Evolutionary conservation across 2,797 vertebrate species (phyloP).

Genomic region (Sebastes hopkinsi): DNA sequence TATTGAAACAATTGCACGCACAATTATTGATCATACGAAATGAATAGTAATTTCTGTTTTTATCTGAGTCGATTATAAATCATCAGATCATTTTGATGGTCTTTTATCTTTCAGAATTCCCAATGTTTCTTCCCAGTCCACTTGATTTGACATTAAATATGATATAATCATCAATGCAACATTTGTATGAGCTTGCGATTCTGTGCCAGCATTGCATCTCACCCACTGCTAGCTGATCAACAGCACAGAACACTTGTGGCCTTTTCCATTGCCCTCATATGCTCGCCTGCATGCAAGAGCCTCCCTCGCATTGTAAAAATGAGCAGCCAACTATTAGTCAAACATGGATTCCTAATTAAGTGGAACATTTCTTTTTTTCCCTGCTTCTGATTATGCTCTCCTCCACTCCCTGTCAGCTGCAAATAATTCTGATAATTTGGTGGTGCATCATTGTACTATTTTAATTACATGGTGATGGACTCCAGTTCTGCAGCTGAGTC

Average conservation of each 20-base stretch:
- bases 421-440: slow-evolving; percentile 79
- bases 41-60: neutral
- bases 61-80: neutral
- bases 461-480: slow-evolving; percentile 75
- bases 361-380: slow-evolving; percentile 68
- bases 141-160: neutral
- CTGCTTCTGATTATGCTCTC: slow-evolving; percentile 70
- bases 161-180: neutral
- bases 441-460: slow-evolving; percentile 67
- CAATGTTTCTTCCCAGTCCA: neutral
- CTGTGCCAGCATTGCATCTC: neutral
- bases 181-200: neutral
- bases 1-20: neutral
- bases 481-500: slow-evolving; percentile 71
- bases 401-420: slow-evolving; percentile 69
- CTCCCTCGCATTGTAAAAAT: slow-evolving; percentile 63
- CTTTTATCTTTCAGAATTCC: neutral
- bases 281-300: slow-evolving; percentile 45
- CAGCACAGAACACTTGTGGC: slow-evolving; percentile 9
- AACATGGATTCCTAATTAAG: slow-evolving; percentile 73
- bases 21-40: neutral
- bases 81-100: neutral
- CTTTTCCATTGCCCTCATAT: slow-evolving; percentile 50
- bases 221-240: neutral
- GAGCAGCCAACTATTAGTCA: slow-evolving; percentile 69